These are phyloP conservation scores for Lophius americanus DNA, from an alignment of 2,797 vertebrate genomes.

Conservation along the genomic window DNA sequence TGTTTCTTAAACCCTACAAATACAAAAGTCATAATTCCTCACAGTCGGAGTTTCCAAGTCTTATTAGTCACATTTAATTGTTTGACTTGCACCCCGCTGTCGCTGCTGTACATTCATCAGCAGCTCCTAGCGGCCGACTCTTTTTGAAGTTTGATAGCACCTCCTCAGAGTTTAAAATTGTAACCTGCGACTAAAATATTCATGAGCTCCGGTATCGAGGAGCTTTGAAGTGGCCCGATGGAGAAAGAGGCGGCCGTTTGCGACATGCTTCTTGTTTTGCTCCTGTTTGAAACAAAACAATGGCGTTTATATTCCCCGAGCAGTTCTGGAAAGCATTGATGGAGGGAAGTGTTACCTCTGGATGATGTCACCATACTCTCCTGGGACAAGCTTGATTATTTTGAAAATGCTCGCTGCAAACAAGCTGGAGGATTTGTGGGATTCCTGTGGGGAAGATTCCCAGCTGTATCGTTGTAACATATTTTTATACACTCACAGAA, in stretches of 20 bases:
- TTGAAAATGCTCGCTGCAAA: background rate
- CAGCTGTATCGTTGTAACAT: too few relatives aligned
- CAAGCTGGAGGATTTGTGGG: too few relatives aligned
- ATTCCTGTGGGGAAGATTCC: too few relatives aligned
- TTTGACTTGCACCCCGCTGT: slow-evolving; percentile 3
- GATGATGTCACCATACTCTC: background rate
- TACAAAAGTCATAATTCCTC: slow-evolving; percentile 1
- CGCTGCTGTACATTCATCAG: slow-evolving; percentile 19
- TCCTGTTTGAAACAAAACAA: slow-evolving; percentile 34
- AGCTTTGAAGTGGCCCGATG: slow-evolving; percentile 53
- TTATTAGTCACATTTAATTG: slow-evolving; percentile 21
- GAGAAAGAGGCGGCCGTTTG: slow-evolving; percentile 32
- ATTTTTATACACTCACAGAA: too few relatives aligned
- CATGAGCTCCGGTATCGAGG: slow-evolving; percentile 27
- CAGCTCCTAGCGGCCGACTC: slow-evolving; percentile 1
- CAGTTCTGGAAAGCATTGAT: background rate
- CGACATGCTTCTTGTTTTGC: slow-evolving; percentile 15
- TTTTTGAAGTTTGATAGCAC: slow-evolving; percentile 48
- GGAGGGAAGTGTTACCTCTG: background rate
- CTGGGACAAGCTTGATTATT: background rate
- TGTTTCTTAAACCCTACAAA: slow-evolving; percentile 4
- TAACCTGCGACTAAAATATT: slow-evolving; percentile 62
- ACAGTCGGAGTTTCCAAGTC: slow-evolving; percentile 8
- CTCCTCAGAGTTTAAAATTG: slow-evolving; percentile 48
- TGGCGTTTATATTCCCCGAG: slow-evolving; percentile 12